Conservation (phyloP, 2,888 invertebrate genomes). For the Acholoe squamosa region DNA sequence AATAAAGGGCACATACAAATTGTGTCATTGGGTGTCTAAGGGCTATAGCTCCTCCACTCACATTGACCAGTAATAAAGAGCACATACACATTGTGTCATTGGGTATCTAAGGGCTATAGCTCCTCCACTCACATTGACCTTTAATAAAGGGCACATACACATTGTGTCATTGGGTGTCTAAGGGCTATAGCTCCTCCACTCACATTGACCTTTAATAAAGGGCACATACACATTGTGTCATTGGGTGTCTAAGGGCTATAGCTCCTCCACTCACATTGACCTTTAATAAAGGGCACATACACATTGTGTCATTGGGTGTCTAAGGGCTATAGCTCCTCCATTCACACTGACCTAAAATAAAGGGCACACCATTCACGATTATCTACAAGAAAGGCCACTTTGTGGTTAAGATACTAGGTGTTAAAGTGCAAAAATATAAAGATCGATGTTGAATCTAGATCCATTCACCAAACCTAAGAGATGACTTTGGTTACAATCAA, state of each 20-base stretch:
- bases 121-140: slow-evolving; percentile 85
- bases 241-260: slow-evolving; percentile 84
- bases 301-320: too few relatives aligned
- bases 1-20: too few relatives aligned
- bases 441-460: too few relatives aligned
- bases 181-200: slow-evolving; percentile 85
- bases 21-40: slow-evolving; percentile 84
- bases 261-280: slow-evolving; percentile 69
- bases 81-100: slow-evolving; percentile 71
- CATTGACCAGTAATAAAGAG: slow-evolving; percentile 82
- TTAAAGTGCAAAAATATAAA: too few relatives aligned
- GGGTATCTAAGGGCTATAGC: slow-evolving; percentile 85
- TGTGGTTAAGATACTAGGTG: too few relatives aligned
- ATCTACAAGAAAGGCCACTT: too few relatives aligned
- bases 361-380: too few relatives aligned
- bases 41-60: slow-evolving; percentile 85
- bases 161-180: slow-evolving; percentile 83
- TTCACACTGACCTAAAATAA: too few relatives aligned
- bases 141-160: slow-evolving; percentile 57
- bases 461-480: too few relatives aligned
- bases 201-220: slow-evolving; percentile 83
- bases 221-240: neutral
- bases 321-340: too few relatives aligned
- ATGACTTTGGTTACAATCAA: too few relatives aligned
- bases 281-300: too few relatives aligned